Evolutionary conservation across 2,797 vertebrate species (phyloP).

Genomic region (Pangasius krempfi): DNA sequence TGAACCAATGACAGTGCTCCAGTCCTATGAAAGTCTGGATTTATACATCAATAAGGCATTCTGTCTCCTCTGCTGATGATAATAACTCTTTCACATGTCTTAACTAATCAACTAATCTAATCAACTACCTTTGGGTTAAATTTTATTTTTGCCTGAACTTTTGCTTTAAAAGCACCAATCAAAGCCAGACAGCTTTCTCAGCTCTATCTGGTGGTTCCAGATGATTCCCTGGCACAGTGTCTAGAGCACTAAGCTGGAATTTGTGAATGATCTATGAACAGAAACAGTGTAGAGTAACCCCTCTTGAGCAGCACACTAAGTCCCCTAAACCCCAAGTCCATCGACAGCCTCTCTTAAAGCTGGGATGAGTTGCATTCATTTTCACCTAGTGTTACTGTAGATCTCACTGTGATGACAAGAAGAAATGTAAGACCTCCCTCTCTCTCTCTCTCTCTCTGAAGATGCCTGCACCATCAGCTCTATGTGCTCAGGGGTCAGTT

Average conservation of each 20-base stretch:
- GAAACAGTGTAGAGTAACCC: constrained; percentile 30
- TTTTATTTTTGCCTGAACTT: not conserved
- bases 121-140: not conserved
- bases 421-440: constrained; percentile 39
- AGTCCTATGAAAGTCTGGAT: not conserved
- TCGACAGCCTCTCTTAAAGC: constrained; percentile 25
- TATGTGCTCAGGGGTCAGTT: constrained; percentile 18
- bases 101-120: no score
- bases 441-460: not conserved
- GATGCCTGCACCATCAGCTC: constrained; percentile 31
- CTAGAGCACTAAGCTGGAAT: constrained; percentile 20
- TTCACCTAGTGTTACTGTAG: constrained; percentile 13
- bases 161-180: not conserved
- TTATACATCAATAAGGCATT: not conserved
- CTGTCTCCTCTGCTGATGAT: not conserved
- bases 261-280: constrained; percentile 18
- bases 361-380: constrained; percentile 15
- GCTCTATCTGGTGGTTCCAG: not conserved
- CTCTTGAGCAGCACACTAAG: not conserved
- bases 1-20: not conserved
- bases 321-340: not conserved
- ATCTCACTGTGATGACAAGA: constrained; percentile 45
- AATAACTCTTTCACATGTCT: not conserved
- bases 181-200: not conserved
- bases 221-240: not conserved